These are phyloP conservation scores for Trypoxylus dichotomus DNA, from an alignment of 1,140 invertebrate genomes.

Conservation along the genomic window DNA sequence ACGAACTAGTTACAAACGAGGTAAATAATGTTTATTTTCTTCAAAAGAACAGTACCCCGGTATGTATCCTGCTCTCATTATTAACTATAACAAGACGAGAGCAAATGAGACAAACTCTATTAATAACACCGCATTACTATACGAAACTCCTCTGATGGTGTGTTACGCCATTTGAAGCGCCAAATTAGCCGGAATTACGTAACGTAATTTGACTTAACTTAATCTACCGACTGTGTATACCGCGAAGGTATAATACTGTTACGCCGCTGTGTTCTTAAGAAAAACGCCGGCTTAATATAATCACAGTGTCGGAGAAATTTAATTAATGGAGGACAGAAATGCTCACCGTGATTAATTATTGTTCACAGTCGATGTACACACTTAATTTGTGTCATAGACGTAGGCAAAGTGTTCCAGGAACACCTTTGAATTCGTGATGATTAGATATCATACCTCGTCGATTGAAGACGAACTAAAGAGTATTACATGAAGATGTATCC, in stretches of 20 bases:
- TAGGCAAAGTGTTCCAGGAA: background rate
- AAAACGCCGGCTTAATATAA: background rate
- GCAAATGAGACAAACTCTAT: background rate
- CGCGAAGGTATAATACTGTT: background rate
- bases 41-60: background rate
- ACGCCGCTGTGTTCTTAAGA: background rate
- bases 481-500: too few relatives aligned
- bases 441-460: background rate
- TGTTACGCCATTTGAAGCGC: background rate
- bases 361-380: background rate
- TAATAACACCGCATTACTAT: background rate
- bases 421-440: background rate
- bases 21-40: background rate
- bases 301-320: background rate
- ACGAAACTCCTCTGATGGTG: background rate
- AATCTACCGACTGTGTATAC: background rate
- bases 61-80: background rate
- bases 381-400: background rate
- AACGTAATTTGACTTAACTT: background rate
- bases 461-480: background rate
- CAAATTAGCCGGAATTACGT: background rate
- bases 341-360: background rate
- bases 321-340: background rate
- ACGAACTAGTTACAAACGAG: background rate
- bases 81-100: background rate